These are phyloP conservation scores for Lanistes nyassanus DNA, from an alignment of 1,140 invertebrate genomes.

Conservation along the genomic window DNA sequence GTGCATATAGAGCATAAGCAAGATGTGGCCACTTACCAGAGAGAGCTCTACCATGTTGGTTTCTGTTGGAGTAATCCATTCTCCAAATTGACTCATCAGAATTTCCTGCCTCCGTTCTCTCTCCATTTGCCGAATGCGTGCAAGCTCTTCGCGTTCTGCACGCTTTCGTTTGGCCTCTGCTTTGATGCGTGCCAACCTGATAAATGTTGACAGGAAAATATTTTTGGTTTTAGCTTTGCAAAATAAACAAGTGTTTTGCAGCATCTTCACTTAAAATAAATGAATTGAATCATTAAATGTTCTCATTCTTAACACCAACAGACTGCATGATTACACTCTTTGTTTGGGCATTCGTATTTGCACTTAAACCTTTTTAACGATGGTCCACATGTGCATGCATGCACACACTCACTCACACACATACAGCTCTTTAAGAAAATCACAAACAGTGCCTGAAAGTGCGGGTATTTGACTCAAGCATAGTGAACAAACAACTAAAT, in stretches of 20 bases:
- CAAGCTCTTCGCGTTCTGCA: slow-evolving; percentile 59
- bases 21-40: slow-evolving; percentile 47
- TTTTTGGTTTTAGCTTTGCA: not conserved
- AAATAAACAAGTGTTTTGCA: not conserved
- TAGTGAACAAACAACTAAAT: too few species aligned
- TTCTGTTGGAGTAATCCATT: slow-evolving; percentile 53
- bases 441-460: too few species aligned
- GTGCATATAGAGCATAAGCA: slow-evolving; percentile 1
- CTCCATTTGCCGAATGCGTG: slow-evolving; percentile 47
- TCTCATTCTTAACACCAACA: too few species aligned
- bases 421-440: too few species aligned
- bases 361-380: not conserved
- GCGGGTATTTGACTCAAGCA: too few species aligned
- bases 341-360: not conserved
- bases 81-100: slow-evolving; percentile 57
- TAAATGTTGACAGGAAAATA: too few species aligned
- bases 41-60: slow-evolving; percentile 60
- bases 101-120: slow-evolving; percentile 47
- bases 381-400: not conserved
- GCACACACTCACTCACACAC: slow-evolving; percentile 1
- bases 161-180: slow-evolving; percentile 59
- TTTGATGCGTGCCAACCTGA: slow-evolving; percentile 64
- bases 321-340: too few species aligned
- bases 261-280: not conserved
- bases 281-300: too few species aligned